Evolutionary conservation across 1,140 invertebrate species (phyloP).

Genomic region (Amyelois transitella): DNA sequence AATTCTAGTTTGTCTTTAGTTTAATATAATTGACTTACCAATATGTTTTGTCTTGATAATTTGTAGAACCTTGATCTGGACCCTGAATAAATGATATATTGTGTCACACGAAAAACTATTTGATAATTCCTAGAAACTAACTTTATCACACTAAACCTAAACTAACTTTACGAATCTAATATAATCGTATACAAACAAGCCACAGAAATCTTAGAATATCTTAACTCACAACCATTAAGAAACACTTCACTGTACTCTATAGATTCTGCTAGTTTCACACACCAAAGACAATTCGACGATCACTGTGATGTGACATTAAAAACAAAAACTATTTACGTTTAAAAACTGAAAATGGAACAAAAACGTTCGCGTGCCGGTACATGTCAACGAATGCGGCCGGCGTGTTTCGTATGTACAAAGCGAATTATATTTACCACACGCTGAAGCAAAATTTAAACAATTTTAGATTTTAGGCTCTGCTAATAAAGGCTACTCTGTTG

Average conservation of each 20-base stretch:
- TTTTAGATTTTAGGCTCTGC: slow-evolving; percentile 19
- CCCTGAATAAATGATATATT: no score
- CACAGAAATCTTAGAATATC: slow-evolving; percentile 13
- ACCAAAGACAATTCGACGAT: slow-evolving; percentile 17
- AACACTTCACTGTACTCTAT: background rate
- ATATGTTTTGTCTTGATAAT: no score
- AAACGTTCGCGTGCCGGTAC: slow-evolving; percentile 67
- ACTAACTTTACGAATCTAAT: slow-evolving; percentile 7
- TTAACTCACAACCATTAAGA: slow-evolving; percentile 3
- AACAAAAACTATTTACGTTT: slow-evolving; percentile 34
- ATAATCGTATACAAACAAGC: slow-evolving; percentile 29
- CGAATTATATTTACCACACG: slow-evolving; percentile 25
- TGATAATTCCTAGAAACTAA: no score
- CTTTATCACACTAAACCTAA: slow-evolving; percentile 3
- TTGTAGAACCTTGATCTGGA: no score
- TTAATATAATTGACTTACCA: no score
- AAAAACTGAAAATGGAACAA: slow-evolving; percentile 55
- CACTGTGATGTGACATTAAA: slow-evolving; percentile 39
- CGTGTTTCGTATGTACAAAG: slow-evolving; percentile 44
- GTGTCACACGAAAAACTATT: no score
- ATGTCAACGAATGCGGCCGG: slow-evolving; percentile 62
- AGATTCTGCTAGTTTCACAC: slow-evolving; percentile 7
- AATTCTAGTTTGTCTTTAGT: no score
- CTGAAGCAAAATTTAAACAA: slow-evolving; percentile 17
- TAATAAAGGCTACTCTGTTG: slow-evolving; percentile 8